Evolutionary conservation across 1,140 invertebrate species (phyloP), one percentile per base, ranked within the genome.

Genomic region (Ectropis grisescens): DNA sequence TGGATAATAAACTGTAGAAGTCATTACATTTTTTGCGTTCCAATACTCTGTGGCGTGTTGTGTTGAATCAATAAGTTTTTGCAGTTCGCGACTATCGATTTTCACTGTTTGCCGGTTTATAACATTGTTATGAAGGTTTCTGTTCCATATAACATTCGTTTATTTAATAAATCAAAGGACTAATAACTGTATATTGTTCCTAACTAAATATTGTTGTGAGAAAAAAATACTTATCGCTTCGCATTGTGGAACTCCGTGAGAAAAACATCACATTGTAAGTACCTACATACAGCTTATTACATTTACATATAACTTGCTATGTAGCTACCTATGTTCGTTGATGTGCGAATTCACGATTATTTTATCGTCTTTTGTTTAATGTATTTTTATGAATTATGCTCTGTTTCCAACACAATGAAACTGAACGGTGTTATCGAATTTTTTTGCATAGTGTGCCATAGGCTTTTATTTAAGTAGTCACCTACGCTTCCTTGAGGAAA

Each of bases 51-150:
- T 46, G 44, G 39, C 47, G 34, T 50, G 49, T 56, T 50, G 58
- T 62, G 62, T 58, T 54, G 41, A 33, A 47, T 37, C 33, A 37
- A 44, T 43, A 42, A 55, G 55, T 67, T 64, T 46, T 67, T 61
- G 65, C 71, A 50, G 64, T 62, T 47, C 45, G 46, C 62, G 61
- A 49, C 54, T 76, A 81, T 81, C 70, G 72, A 78, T 81, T 81
- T 81, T 79, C 58, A 58, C 68, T 66, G 55, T 65, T 70, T 55
- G 52, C 67, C 65, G 69, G 68, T 68, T 76, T 59, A 47, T 59
- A 56, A 55, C 37, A 53, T 54, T 66, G 53, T 71, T 62, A 57
- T 64, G 53, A 72, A 75, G 56, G 56, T 71, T 67, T 65, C 42
- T 50, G 35, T 47, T 37, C 26, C 34, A 35, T 46, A 39, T 32